Base-by-base conservation (phyloP, 1,140 invertebrate genomes). In the Procambarus clarkii region DNA sequence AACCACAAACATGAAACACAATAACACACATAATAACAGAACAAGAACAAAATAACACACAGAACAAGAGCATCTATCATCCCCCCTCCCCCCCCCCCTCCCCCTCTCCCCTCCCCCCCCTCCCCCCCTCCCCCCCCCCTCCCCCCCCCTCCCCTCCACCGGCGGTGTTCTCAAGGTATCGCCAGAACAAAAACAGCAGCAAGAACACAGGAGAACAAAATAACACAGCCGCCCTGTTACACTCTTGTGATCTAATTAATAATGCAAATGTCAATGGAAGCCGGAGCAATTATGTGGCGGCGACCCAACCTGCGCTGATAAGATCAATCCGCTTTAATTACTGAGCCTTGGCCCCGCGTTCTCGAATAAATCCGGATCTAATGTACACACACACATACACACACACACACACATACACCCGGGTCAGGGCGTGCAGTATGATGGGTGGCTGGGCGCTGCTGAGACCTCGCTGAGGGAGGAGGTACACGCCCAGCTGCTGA, bases 41-140 rank as follows among this genome's bases (percentile, higher is more conserved):
- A 79, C 77, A 79, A 24, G 46, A 24, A 79, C 77, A 79, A 24
- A 79, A 24, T 45, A 24, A 79, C 77, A 79, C 77, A 79, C 77
- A 79, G 24, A 45, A 24, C 44, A 9, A 48, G 54, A 9, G 8
- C 45, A 81, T 18, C 24, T 48, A n/a, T 54, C 79, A 0, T 24
- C 71, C 71, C n/a, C 71, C 21, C 8, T 2, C 7, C 50, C 44
- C 79, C 9, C 50, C 48, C 7, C 44, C 44, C 24, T 3, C 79
- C 18, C 79, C 54, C 13, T 18, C 15, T 54, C 48, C 79, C 48
- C 54, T 76, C 71, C n/a, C 71, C 21, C 8, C 71, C 71, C n/a
- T 2, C 21, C 8, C 71, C 71, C n/a, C 71, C 21, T 0, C 71
- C n/a, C 71, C 21, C 8, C 71, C 71, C n/a, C 71, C 21, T 0